phyloP scores from a whole-genome alignment of 2,797 vertebrate genomes.

The Geotrypetes seraphini region DNA sequence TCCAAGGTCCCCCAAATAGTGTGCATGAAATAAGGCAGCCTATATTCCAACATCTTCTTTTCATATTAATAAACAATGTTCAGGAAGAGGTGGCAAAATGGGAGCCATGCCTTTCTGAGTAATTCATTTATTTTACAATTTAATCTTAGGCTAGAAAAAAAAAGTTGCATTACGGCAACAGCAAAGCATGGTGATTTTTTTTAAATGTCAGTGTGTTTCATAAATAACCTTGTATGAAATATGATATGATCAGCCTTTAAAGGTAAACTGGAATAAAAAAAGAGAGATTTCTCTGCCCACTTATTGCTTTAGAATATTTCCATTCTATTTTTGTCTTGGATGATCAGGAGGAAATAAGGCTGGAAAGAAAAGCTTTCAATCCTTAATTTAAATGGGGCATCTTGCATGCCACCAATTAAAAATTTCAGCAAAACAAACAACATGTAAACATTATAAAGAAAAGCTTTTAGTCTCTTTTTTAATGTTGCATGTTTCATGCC shows the following conservation, averaged over 20 bases:
- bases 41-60: constrained; percentile 66
- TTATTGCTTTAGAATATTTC: constrained; percentile 6
- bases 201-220: constrained; percentile 73
- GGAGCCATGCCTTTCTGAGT: constrained; percentile 73
- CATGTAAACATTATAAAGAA: too few species aligned
- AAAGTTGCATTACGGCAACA: constrained; percentile 53
- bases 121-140: constrained; percentile 94
- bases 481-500: too few species aligned
- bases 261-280: constrained; percentile 34
- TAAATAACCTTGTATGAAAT: constrained; percentile 61
- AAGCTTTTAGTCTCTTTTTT: too few species aligned
- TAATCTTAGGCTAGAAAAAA: constrained; percentile 74
- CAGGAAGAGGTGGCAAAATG: constrained; percentile 65
- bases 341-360: constrained; percentile 4
- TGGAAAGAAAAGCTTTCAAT: too few species aligned
- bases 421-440: too few species aligned
- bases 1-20: constrained; percentile 34
- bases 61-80: constrained; percentile 81
- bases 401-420: too few species aligned
- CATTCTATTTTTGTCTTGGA: constrained; percentile 9
- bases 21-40: constrained; percentile 51
- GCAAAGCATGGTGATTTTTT: constrained; percentile 73
- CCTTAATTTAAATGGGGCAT: too few species aligned
- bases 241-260: constrained; percentile 37
- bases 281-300: constrained; percentile 18